A percentile compares a stretch with the other conserved stretches of the same genome.
Conservation (phyloP, 2,113 vertebrate species). For the Macaca nemestrina region DNA sequence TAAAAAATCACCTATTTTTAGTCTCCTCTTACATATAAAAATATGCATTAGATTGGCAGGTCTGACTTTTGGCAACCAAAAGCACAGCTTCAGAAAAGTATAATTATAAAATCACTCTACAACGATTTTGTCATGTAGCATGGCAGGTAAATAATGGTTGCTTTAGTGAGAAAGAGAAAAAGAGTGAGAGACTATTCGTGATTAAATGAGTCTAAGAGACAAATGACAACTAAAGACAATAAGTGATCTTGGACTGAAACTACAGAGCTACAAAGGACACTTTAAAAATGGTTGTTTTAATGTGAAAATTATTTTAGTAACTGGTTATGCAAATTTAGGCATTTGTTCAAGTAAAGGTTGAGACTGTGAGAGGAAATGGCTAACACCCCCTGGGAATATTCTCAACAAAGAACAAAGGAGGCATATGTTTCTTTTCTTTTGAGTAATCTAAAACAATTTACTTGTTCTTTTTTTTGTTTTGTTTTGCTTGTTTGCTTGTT, state of each 20-base stretch:
- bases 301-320: conserved; percentile 53
- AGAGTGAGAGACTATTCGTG: not conserved
- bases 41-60: conserved; percentile 33
- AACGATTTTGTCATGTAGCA: conserved; percentile 49
- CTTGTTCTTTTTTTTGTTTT: not conserved
- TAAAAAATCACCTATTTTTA: conserved; percentile 48
- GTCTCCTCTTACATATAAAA: conserved; percentile 47
- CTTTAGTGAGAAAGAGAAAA: not conserved
- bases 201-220: not conserved
- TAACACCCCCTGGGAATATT: not conserved
- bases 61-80: conserved; percentile 47
- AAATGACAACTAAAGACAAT: not conserved
- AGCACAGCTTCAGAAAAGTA: not conserved
- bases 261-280: not conserved
- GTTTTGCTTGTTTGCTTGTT: too few relatives aligned
- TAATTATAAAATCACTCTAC: conserved; percentile 69
- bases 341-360: conserved; percentile 50
- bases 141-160: conserved; percentile 63
- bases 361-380: not conserved
- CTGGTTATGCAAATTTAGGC: conserved; percentile 42
- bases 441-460: not conserved
- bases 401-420: conserved; percentile 1
- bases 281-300: conserved; percentile 42
- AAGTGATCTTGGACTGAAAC: not conserved
- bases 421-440: not conserved